Evolutionary conservation across 2,797 vertebrate genomes (phyloP).

Genomic region (Parotocinclus haroldoi): DNA sequence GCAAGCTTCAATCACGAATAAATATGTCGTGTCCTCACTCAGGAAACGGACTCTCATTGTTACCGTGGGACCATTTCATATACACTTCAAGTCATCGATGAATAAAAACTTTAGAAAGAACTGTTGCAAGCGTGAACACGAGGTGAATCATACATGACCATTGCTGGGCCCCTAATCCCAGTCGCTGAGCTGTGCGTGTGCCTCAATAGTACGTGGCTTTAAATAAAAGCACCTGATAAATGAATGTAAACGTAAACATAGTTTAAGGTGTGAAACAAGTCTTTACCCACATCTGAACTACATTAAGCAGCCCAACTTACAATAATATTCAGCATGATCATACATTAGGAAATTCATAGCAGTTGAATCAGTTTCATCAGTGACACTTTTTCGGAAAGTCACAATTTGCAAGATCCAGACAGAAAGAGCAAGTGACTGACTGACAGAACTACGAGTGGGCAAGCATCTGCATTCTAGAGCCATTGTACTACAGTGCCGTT

Average conservation of each 20-base stretch:
- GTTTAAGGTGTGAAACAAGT: slow-evolving; percentile 41
- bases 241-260: slow-evolving; percentile 20
- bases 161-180: too few relatives aligned
- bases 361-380: slow-evolving; percentile 50
- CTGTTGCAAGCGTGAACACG: background rate
- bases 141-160: background rate
- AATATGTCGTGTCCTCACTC: too few relatives aligned
- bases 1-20: too few relatives aligned
- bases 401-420: slow-evolving; percentile 55
- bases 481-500: background rate
- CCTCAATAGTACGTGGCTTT: too few relatives aligned
- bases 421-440: slow-evolving; percentile 46
- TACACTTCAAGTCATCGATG: too few relatives aligned
- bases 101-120: too few relatives aligned
- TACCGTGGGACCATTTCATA: too few relatives aligned
- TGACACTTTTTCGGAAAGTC: slow-evolving; percentile 71
- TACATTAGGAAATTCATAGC: slow-evolving; percentile 55
- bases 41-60: too few relatives aligned
- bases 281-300: slow-evolving; percentile 50
- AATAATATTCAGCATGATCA: slow-evolving; percentile 44
- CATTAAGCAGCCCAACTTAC: slow-evolving; percentile 14
- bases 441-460: slow-evolving; percentile 37
- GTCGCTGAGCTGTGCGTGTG: too few relatives aligned
- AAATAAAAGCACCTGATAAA: background rate
- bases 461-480: slow-evolving; percentile 3